Evolutionary conservation across 2,113 vertebrate genomes (phyloP).

Genomic region (Andinoacara biseriatus): DNA sequence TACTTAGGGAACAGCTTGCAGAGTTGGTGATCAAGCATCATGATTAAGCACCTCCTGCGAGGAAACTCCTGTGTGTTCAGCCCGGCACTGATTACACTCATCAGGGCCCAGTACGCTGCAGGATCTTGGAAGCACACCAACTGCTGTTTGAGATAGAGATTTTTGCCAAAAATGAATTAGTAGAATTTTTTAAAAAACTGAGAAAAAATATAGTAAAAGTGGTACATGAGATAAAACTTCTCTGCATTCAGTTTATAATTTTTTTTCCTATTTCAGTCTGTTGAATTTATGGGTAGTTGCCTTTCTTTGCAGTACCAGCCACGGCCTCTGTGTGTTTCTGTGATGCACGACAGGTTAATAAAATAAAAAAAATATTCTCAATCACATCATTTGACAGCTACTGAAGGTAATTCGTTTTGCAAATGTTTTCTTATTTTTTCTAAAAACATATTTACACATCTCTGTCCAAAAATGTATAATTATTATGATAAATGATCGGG

Average conservation of each 20-base stretch:
- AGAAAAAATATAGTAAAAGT: not conserved
- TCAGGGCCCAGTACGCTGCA: constrained; percentile 63
- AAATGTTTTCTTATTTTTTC: not conserved
- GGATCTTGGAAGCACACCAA: constrained; percentile 52
- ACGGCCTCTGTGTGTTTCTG: not conserved
- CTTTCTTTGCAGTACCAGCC: not conserved
- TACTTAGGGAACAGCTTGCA: constrained; percentile 72
- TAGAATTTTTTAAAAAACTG: not conserved
- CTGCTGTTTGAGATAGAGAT: constrained; percentile 54
- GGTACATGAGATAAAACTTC: not conserved
- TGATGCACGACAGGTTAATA: not conserved
- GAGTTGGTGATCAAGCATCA: constrained; percentile 75
- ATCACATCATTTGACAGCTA: constrained; percentile 54
- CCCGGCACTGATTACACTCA: constrained; percentile 71
- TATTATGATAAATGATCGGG: not conserved
- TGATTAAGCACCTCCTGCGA: constrained; percentile 78
- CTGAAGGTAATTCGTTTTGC: constrained; percentile 46
- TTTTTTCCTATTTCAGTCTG: not conserved
- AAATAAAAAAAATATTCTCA: constrained; percentile 47
- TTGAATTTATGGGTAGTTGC: not conserved
- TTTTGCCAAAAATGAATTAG: constrained; percentile 43
- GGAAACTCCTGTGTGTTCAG: constrained; percentile 70
- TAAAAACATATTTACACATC: rapidly evolving
- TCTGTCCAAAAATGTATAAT: no score
- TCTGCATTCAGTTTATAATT: not conserved